phyloP scores from a whole-genome alignment of 2,113 vertebrate species.

The Tupaia chinensis region DNA sequence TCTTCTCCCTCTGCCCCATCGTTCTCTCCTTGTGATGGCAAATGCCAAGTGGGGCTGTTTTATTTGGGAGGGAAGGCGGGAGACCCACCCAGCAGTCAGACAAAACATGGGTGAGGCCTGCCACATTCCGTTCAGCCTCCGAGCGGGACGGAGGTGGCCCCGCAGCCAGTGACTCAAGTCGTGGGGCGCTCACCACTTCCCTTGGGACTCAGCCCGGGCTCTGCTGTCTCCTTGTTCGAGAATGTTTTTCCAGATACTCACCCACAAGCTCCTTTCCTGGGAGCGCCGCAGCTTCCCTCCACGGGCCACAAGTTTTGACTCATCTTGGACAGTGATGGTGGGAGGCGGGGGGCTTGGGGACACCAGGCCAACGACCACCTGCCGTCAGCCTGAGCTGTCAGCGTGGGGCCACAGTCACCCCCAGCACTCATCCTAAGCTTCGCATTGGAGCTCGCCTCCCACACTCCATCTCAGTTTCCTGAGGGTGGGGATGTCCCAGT shows the following conservation, averaged over 20 bases:
- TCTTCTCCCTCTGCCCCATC: neutral
- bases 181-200: slow-evolving; percentile 52
- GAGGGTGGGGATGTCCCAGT: neutral
- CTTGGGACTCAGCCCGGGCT: neutral
- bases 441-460: neutral
- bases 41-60: slow-evolving; percentile 25
- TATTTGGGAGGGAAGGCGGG: slow-evolving; percentile 10
- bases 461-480: neutral
- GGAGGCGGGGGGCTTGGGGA: neutral
- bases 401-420: neutral
- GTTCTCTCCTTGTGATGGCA: slow-evolving; percentile 6
- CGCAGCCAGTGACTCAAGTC: slow-evolving; percentile 39
- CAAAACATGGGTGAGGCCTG: slow-evolving; percentile 18
- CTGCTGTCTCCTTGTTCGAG: neutral
- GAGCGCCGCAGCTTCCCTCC: neutral
- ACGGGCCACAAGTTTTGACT: slow-evolving; percentile 21
- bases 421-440: neutral
- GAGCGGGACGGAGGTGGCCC: neutral
- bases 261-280: slow-evolving; percentile 28
- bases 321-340: neutral
- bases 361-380: neutral
- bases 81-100: slow-evolving; percentile 53
- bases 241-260: slow-evolving; percentile 41
- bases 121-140: neutral
- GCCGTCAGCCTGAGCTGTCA: neutral